These are phyloP conservation scores for Eulithis prunata DNA, from an alignment of 2,888 invertebrate genomes.

Conservation along the genomic window DNA sequence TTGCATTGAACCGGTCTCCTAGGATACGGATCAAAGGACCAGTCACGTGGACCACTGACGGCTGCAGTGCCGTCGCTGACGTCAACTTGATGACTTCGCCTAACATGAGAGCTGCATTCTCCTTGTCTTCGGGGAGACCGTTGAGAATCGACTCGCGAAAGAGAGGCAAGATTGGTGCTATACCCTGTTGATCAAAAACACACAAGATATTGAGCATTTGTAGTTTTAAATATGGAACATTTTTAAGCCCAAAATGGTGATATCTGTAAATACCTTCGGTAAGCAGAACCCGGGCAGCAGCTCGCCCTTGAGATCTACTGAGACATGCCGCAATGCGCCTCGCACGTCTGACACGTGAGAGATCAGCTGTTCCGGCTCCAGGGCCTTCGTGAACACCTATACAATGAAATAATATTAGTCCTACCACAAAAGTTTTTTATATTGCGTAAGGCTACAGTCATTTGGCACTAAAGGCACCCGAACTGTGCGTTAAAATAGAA, in stretches of 20 bases:
- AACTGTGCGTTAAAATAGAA: no score
- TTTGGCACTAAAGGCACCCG: not conserved
- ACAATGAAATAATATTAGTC: not conserved
- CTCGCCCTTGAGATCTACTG: conserved; percentile 92
- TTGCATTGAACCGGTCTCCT: conserved; percentile 96
- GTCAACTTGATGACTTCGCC: conserved; percentile 93
- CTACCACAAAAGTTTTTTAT: no score
- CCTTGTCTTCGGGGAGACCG: conserved; percentile 97
- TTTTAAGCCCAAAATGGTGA: not conserved
- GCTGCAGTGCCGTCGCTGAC: conserved; percentile 94
- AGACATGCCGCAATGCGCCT: conserved; percentile 96
- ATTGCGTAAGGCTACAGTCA: no score
- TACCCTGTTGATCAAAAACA: conserved; percentile 83
- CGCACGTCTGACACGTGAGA: conserved; percentile 95
- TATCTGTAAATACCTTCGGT: conserved; percentile 85
- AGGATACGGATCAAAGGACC: conserved; percentile 99
- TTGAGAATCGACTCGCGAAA: conserved; percentile 98
- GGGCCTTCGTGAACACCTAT: conserved; percentile 89
- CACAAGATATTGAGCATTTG: no score
- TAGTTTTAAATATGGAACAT: no score
- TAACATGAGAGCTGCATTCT: conserved; percentile 96
- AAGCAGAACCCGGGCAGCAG: conserved; percentile 96
- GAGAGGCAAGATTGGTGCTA: conserved; percentile 96
- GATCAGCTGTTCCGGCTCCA: conserved; percentile 93
- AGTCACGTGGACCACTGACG: conserved; percentile 98